Evolutionary conservation across 2,797 vertebrate genomes (phyloP).

Genomic region (Bucorvus abyssinicus): DNA sequence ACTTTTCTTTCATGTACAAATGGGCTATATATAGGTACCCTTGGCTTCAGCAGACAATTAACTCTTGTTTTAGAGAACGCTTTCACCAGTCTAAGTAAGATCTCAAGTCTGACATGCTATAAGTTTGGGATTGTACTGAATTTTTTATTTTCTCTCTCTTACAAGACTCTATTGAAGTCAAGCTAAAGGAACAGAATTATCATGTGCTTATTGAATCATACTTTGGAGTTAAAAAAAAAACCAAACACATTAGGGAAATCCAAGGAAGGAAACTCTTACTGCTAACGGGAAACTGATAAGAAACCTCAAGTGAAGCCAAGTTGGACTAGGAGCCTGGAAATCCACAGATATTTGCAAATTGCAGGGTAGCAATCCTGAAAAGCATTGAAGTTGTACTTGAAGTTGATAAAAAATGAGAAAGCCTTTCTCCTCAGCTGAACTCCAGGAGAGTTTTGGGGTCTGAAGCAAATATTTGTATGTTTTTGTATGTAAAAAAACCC

Average conservation of each 20-base stretch:
- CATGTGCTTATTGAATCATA: background rate
- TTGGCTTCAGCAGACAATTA: background rate
- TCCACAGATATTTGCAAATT: constrained; percentile 26
- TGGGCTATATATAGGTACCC: background rate
- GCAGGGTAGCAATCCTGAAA: constrained; percentile 24
- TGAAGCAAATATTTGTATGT: background rate
- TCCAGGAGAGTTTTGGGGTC: background rate
- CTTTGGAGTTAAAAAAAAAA: background rate
- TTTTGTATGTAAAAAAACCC: background rate
- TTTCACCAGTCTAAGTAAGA: background rate
- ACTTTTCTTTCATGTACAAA: background rate
- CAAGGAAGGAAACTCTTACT: constrained; percentile 41
- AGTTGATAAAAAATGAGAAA: background rate
- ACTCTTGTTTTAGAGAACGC: background rate
- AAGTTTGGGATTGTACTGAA: background rate
- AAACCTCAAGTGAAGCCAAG: constrained; percentile 2
- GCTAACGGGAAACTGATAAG: constrained; percentile 54
- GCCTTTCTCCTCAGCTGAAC: constrained; percentile 25
- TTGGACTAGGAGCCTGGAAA: constrained; percentile 29
- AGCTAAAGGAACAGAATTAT: background rate
- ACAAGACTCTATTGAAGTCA: background rate
- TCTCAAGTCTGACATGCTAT: background rate
- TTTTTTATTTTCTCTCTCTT: background rate
- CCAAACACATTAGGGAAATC: background rate
- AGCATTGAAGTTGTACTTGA: background rate